phyloP scores from a whole-genome alignment of 2,113 vertebrate genomes.

The Labrus mixtus region DNA sequence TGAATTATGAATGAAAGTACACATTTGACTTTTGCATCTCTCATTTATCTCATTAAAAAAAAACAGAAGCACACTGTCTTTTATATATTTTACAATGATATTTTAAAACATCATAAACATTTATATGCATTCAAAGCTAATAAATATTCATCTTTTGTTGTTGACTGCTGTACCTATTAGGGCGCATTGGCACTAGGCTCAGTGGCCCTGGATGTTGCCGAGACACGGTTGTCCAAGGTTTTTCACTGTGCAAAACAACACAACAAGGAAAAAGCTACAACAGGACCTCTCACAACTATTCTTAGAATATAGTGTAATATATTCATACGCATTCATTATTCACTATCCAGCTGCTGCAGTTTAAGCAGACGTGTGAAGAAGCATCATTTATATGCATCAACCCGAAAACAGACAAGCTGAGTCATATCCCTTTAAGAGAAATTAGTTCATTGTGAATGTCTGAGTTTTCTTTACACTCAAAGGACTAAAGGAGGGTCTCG shows the following conservation, averaged over 20 bases:
- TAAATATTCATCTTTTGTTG: too few species aligned
- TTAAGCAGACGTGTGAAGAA: too few species aligned
- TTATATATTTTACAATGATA: background rate
- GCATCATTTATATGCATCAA: background rate
- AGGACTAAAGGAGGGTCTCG: too few species aligned
- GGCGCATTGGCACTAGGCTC: too few species aligned
- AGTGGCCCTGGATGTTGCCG: too few species aligned
- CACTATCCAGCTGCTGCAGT: background rate
- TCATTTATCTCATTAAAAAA: background rate
- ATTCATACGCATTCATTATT: background rate
- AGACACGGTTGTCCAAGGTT: too few species aligned
- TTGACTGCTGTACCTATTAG: too few species aligned
- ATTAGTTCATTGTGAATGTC: background rate
- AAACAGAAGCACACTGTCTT: slow-evolving; percentile 1
- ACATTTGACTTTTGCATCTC: background rate
- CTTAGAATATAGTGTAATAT: background rate
- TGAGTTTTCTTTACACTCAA: too few species aligned
- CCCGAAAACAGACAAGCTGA: background rate
- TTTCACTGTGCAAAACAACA: too few species aligned
- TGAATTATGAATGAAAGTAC: background rate
- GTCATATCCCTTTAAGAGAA: background rate
- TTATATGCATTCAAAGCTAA: too few species aligned
- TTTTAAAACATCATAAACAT: too few species aligned
- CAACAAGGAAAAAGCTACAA: too few species aligned
- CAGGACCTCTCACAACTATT: background rate